phyloP scores from a whole-genome alignment of 2,888 invertebrate species.

The Agrotis ipsilon region DNA sequence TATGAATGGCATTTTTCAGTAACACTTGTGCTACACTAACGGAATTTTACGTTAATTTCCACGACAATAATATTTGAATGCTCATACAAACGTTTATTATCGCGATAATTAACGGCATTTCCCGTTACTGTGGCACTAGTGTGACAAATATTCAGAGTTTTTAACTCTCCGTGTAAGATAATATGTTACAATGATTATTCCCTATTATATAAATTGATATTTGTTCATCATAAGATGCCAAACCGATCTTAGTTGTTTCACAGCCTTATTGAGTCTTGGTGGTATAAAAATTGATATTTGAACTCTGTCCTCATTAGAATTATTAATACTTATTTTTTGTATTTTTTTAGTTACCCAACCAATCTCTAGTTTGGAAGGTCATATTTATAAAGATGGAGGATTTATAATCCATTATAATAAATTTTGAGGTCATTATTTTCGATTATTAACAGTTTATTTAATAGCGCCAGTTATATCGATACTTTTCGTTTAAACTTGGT shows the following conservation, averaged over 20 bases:
- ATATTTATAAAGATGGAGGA: slow-evolving; percentile 23
- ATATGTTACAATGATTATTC: slow-evolving; percentile 58
- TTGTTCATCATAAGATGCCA: slow-evolving; percentile 73
- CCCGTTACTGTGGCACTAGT: too few relatives aligned
- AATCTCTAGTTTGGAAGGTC: slow-evolving; percentile 30
- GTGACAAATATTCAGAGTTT: slow-evolving; percentile 42
- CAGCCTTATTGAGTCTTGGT: slow-evolving; percentile 89
- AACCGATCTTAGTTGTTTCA: slow-evolving; percentile 88
- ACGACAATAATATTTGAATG: too few relatives aligned
- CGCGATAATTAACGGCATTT: too few relatives aligned
- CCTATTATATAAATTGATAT: slow-evolving; percentile 67
- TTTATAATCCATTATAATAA: slow-evolving; percentile 41
- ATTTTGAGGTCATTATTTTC: slow-evolving; percentile 40
- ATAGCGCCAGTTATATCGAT: slow-evolving; percentile 26
- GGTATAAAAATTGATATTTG: slow-evolving; percentile 74
- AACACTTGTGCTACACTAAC: not conserved
- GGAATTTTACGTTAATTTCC: too few relatives aligned
- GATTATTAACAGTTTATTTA: slow-evolving; percentile 36
- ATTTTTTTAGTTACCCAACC: slow-evolving; percentile 30
- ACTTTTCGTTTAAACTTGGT: slow-evolving; percentile 17
- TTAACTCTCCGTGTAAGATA: slow-evolving; percentile 56
- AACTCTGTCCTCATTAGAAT: slow-evolving; percentile 75
- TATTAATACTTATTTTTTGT: slow-evolving; percentile 26
- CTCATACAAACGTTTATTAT: too few relatives aligned
- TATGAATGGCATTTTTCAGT: slow-evolving; percentile 47